Percentiles rank a stretch among this genome's conserved stretches.
These are phyloP conservation scores for Platynereis dumerilii DNA, from an alignment of 2,888 invertebrate species.

Conservation along the genomic window DNA sequence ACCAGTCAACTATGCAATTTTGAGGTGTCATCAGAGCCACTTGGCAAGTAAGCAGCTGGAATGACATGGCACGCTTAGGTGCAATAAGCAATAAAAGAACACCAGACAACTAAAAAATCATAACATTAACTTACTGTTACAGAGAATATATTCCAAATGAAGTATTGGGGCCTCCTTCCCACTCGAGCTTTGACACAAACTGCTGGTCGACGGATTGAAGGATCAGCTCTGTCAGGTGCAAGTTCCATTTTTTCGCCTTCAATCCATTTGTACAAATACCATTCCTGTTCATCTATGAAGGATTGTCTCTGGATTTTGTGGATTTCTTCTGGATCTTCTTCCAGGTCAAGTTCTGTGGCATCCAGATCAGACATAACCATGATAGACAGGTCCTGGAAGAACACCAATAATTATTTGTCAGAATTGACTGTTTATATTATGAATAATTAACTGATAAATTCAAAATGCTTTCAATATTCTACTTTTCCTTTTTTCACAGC, in stretches of 20 bases:
- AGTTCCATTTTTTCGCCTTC: conserved; percentile 55
- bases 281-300: conserved; percentile 60
- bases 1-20: too few relatives aligned
- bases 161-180: conserved; percentile 59
- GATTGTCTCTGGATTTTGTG: conserved; percentile 57
- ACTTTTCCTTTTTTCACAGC: too few relatives aligned
- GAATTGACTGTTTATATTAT: too few relatives aligned
- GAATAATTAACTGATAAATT: too few relatives aligned
- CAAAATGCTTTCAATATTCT: too few relatives aligned
- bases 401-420: too few relatives aligned
- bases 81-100: too few relatives aligned
- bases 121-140: conserved; percentile 56
- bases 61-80: too few relatives aligned
- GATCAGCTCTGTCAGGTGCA: conserved; percentile 55
- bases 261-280: conserved; percentile 59
- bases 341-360: conserved; percentile 51
- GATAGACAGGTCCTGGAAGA: conserved; percentile 53
- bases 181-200: conserved; percentile 60
- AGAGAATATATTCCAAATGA: conserved; percentile 62
- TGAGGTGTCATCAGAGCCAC: too few relatives aligned
- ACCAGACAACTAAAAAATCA: too few relatives aligned
- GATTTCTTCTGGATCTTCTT: conserved; percentile 54
- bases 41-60: too few relatives aligned
- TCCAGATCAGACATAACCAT: conserved; percentile 56
- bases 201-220: conserved; percentile 54